phyloP scores from a whole-genome alignment of 1,140 invertebrate genomes.

The Drosophila nigrodunni region DNA sequence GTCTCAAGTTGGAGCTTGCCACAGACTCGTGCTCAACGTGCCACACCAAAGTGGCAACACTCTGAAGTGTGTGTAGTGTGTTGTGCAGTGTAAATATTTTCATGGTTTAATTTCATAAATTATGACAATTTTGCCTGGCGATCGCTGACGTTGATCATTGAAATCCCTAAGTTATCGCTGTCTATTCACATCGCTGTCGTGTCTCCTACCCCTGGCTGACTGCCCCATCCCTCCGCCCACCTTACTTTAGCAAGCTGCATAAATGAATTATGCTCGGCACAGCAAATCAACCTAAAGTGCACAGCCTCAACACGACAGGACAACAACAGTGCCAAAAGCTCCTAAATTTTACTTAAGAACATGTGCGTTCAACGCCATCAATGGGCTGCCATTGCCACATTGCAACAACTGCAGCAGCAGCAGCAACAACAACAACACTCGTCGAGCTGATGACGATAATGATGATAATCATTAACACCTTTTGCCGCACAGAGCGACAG shows the following conservation, averaged over 20 bases:
- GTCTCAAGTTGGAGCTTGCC: slow-evolving; percentile 16
- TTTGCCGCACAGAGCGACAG: slow-evolving; percentile 68
- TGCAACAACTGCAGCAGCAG: slow-evolving; percentile 6
- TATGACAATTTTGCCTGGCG: slow-evolving; percentile 58
- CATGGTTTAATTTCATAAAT: slow-evolving; percentile 83
- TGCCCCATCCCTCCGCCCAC: not conserved
- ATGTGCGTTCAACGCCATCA: slow-evolving; percentile 74
- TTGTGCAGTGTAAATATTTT: slow-evolving; percentile 75
- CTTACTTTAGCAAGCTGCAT: slow-evolving; percentile 1
- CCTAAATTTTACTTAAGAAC: slow-evolving; percentile 84
- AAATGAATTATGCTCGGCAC: slow-evolving; percentile 82
- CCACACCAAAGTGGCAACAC: slow-evolving; percentile 2
- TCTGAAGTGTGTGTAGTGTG: not conserved
- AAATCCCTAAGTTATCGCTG: slow-evolving; percentile 84
- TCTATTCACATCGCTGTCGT: slow-evolving; percentile 54
- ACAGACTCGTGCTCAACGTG: slow-evolving; percentile 24
- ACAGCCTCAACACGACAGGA: slow-evolving; percentile 48
- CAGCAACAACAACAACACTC: slow-evolving; percentile 18
- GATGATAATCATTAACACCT: slow-evolving; percentile 84
- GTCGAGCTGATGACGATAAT: slow-evolving; percentile 67
- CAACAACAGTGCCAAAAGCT: slow-evolving; percentile 71
- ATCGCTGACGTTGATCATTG: slow-evolving; percentile 75
- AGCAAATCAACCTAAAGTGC: slow-evolving; percentile 83
- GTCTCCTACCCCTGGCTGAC: not conserved
- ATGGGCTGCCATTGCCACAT: slow-evolving; percentile 64